Percentiles rank a stretch among this genome's conserved stretches.
Evolutionary conservation across 2,888 invertebrate genomes (phyloP).

Genomic region (Rosalia funebris): DNA sequence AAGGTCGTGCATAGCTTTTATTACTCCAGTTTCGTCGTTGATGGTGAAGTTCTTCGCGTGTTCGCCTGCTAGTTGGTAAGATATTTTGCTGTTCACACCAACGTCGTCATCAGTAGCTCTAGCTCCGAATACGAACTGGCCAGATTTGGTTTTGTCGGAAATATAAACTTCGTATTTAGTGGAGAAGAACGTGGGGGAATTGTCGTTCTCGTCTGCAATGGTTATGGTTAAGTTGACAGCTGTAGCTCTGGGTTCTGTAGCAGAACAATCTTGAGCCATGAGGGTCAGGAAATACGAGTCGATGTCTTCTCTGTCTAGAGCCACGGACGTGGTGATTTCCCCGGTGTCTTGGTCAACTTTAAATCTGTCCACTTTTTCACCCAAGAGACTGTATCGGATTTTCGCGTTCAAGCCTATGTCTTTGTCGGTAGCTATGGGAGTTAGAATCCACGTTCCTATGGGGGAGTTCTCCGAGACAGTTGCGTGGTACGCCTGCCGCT

Average conservation of each 20-base stretch:
- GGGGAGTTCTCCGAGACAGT: constrained; percentile 85
- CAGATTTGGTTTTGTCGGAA: constrained; percentile 81
- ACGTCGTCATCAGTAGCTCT: constrained; percentile 86
- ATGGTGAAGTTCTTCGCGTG: constrained; percentile 83
- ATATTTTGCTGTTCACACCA: constrained; percentile 82
- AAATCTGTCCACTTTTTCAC: constrained; percentile 84
- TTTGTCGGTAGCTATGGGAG: constrained; percentile 82
- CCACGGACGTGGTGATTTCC: constrained; percentile 76
- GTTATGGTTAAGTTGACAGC: constrained; percentile 84
- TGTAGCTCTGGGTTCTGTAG: constrained; percentile 84
- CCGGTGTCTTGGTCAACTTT: constrained; percentile 82
- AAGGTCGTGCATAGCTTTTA: constrained; percentile 81
- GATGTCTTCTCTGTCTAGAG: constrained; percentile 83
- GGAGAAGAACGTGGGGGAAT: constrained; percentile 80
- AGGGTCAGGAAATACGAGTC: constrained; percentile 82
- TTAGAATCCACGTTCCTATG: constrained; percentile 79
- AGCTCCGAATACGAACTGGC: constrained; percentile 91
- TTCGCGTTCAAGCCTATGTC: constrained; percentile 88
- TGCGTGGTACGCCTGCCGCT: constrained; percentile 81
- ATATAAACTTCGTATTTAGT: constrained; percentile 82
- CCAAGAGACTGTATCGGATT: constrained; percentile 85
- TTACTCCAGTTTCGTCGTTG: constrained; percentile 84
- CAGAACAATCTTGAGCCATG: constrained; percentile 89
- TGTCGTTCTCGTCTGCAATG: constrained; percentile 87
- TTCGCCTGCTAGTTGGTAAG: constrained; percentile 81